phyloP scores from a whole-genome alignment of 2,888 invertebrate genomes.

The Barypeithes pellucidus region DNA sequence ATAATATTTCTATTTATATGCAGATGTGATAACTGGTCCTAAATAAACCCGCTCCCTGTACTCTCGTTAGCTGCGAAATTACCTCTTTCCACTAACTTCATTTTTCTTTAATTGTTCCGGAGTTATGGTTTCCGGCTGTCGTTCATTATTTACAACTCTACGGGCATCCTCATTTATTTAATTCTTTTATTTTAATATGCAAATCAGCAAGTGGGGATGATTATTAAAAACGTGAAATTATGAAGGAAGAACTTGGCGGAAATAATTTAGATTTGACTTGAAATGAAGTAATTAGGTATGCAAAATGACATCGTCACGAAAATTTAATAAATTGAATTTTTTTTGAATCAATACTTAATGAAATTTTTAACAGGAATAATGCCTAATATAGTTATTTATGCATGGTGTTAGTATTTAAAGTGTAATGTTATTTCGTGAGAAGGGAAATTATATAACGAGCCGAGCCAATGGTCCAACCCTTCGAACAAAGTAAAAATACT shows the following conservation, averaged over 20 bases:
- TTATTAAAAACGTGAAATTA: constrained; percentile 5
- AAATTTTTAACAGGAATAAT: too few relatives aligned
- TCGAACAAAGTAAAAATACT: too few relatives aligned
- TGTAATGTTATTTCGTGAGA: too few relatives aligned
- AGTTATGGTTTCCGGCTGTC: constrained; percentile 47
- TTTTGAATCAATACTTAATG: too few relatives aligned
- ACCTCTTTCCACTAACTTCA: constrained; percentile 57
- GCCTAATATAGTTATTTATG: too few relatives aligned
- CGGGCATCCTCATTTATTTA: constrained; percentile 29
- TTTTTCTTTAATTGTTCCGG: constrained; percentile 58
- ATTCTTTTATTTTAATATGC: constrained; percentile 26
- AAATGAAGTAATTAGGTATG: not conserved
- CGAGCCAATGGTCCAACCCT: too few relatives aligned
- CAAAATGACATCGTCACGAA: too few relatives aligned
- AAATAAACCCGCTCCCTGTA: constrained; percentile 56
- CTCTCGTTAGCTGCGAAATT: constrained; percentile 56
- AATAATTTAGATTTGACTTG: not conserved
- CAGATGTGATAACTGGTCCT: constrained; percentile 59
- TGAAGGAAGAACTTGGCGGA: not conserved
- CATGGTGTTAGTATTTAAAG: too few relatives aligned
- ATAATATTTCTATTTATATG: constrained; percentile 66
- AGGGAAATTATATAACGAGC: too few relatives aligned
- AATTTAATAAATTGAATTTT: too few relatives aligned
- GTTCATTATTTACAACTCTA: constrained; percentile 28
- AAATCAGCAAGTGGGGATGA: not conserved